A percentile compares a stretch with the other conserved stretches of the same genome.
Conservation (phyloP, 1,140 invertebrate genomes). For the Sminthurinus signatus region DNA sequence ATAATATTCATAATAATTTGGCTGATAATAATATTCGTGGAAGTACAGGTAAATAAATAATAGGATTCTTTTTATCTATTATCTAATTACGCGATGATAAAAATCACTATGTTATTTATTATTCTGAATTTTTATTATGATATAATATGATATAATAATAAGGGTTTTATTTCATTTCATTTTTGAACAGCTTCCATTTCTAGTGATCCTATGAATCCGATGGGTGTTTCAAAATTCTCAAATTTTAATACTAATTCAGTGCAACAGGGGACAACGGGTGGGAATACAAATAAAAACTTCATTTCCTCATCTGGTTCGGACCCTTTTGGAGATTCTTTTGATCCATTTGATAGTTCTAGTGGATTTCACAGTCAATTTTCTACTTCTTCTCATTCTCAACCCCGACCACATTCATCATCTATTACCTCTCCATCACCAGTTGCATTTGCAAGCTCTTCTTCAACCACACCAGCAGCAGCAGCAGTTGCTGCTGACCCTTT, state of each 20-base stretch:
- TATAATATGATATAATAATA: no score
- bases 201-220: conserved; percentile 37
- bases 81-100: no score
- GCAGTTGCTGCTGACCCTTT: conserved; percentile 25
- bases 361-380: background rate
- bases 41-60: no score
- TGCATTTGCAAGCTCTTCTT: background rate
- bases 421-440: no score
- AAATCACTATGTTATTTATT: no score
- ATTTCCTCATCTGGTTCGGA: conserved; percentile 47
- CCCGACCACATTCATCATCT: no score
- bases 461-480: background rate
- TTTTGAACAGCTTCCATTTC: conserved; percentile 38
- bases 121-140: conserved; percentile 10
- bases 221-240: conserved; percentile 21
- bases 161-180: conserved; percentile 11
- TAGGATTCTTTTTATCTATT: no score
- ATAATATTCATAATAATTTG: conserved; percentile 40
- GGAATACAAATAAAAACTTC: conserved; percentile 51
- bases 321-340: conserved; percentile 75
- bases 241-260: background rate
- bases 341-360: conserved; percentile 44
- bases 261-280: background rate
- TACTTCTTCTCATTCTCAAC: no score
- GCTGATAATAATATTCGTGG: conserved; percentile 28